A percentile compares a stretch with the other conserved stretches of the same genome.
These are phyloP conservation scores for Oxytorus armatus DNA, from an alignment of 2,888 invertebrate species.

Conservation along the genomic window DNA sequence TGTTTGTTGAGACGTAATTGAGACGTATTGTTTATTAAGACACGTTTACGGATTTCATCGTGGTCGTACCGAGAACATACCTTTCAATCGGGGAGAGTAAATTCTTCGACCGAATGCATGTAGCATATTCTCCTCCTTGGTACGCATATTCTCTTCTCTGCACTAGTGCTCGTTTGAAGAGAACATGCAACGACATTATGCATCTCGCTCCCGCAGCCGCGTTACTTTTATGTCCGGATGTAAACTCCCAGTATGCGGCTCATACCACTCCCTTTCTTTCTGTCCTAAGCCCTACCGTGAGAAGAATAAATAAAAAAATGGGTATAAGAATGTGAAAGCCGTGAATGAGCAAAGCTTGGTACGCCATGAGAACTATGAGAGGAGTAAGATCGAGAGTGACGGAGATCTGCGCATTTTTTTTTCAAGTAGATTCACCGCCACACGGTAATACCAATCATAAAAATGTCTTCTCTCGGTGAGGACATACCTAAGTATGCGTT, in stretches of 20 bases:
- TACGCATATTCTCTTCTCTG: not conserved
- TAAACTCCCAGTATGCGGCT: slow-evolving; percentile 80
- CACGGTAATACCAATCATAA: slow-evolving; percentile 75
- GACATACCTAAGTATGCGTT: slow-evolving; percentile 78
- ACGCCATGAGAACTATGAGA: slow-evolving; percentile 18
- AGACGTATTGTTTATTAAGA: too few species aligned
- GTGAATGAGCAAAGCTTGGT: slow-evolving; percentile 58
- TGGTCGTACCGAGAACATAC: too few species aligned
- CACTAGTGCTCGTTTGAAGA: too few species aligned
- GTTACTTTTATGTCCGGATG: slow-evolving; percentile 79
- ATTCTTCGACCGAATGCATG: too few species aligned
- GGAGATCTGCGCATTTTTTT: slow-evolving; percentile 43
- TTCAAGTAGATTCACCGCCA: slow-evolving; percentile 66
- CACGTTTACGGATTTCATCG: too few species aligned
- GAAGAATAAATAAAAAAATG: too few species aligned
- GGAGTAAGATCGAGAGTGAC: slow-evolving; percentile 68
- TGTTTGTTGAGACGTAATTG: too few species aligned
- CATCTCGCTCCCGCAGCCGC: slow-evolving; percentile 63
- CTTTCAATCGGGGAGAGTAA: too few species aligned
- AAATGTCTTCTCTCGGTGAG: slow-evolving; percentile 78
- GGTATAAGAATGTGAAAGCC: slow-evolving; percentile 61
- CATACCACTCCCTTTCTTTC: too few species aligned
- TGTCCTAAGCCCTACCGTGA: too few species aligned
- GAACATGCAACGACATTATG: slow-evolving; percentile 66
- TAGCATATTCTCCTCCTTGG: not conserved